Evolutionary conservation across 1,140 invertebrate species (phyloP), one percentile per base, ranked within the genome.

Genomic region (Chrysoperla carnea): DNA sequence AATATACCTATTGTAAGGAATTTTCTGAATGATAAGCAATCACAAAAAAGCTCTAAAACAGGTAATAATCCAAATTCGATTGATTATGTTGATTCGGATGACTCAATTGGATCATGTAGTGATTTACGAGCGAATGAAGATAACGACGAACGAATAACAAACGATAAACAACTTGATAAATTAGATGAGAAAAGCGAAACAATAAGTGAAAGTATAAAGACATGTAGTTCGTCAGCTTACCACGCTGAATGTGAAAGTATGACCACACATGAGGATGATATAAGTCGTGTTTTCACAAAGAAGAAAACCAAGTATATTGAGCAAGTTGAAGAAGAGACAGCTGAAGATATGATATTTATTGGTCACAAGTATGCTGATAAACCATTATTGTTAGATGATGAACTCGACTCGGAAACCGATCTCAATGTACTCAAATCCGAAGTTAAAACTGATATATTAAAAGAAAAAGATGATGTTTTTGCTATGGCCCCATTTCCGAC

Each of bases 381-480:
- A 47, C 84, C 84, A 2, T 56, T 89, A 8, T 56, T 88, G 1
- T 63, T 83, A 27, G 83, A 89, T 49, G 82, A 87, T 56, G 82
- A 86, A 53, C 56, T 85, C 5, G 78, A 81, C 45, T 75, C 75
- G 2, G 76, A 78, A 28, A 66, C 61, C n/a, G 63, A 61, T 17
- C 55, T 60, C 4, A 59, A 56, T 46, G 39, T 42, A 36, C 45
- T 49, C 14, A 49, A 49, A 42, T 40, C 29, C 45, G 33, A 51
- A 48, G 33, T 41, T 11, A 31, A 35, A 36, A 11, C 14, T 6
- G 37, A 13, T 4, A 5, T 36, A 11, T 14, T 31, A 29, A 33
- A 57, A 38, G 43, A 60, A 0, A 59, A 68, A 11, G 58, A 70
- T 9, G 81, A 84, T 56, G 76, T 84, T 0, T 85, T 85, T 59